These are phyloP conservation scores for human DNA, from an alignment of 2,113 vertebrate genomes.

Conservation along the genomic window DNA sequence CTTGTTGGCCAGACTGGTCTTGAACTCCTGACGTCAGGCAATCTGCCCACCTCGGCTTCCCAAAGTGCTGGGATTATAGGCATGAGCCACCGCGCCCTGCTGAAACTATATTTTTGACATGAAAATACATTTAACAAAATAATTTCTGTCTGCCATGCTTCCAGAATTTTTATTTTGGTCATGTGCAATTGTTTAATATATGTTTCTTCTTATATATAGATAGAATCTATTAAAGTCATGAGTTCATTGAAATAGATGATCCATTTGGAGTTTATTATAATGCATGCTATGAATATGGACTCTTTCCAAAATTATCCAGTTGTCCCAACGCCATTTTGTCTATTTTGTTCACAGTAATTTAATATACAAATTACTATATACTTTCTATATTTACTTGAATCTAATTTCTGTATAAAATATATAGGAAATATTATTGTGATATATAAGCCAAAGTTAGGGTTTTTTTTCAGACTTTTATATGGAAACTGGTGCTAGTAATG, in stretches of 20 bases:
- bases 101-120: conserved; percentile 7
- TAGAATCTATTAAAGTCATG: neutral
- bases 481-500: neutral
- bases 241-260: neutral
- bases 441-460: neutral
- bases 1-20: too few species aligned
- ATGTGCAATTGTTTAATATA: neutral
- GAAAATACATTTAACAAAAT: conserved; percentile 9
- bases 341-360: neutral
- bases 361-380: neutral
- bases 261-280: neutral
- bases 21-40: too few species aligned
- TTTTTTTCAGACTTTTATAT: neutral
- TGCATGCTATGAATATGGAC: neutral
- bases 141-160: neutral
- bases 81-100: too few species aligned
- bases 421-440: neutral
- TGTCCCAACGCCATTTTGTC: neutral
- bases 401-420: neutral
- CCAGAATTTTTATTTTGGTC: neutral
- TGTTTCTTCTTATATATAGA: neutral
- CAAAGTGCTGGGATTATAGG: too few species aligned
- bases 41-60: too few species aligned
- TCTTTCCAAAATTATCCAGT: neutral
- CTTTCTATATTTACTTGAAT: neutral